A percentile compares a stretch with the other conserved stretches of the same genome.
Evolutionary conservation across 2,113 vertebrate species (phyloP).

Genomic region (Centropus unirufus): DNA sequence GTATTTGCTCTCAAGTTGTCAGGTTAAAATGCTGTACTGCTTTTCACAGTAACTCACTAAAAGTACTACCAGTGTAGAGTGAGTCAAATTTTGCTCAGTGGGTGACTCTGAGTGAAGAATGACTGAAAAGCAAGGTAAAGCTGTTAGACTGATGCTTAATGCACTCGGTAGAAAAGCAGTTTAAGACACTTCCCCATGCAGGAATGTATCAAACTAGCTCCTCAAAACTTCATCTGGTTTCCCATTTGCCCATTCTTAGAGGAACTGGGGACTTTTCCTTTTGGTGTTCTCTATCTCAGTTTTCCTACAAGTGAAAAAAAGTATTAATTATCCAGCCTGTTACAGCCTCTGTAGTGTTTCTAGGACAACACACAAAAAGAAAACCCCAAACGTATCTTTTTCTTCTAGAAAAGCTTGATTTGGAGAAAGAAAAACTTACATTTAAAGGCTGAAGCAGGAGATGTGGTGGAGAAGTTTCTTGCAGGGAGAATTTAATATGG

Average conservation of each 20-base stretch:
- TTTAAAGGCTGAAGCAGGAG: not conserved
- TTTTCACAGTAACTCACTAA: conserved; percentile 45
- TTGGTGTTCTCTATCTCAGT: not conserved
- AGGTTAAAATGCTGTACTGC: conserved; percentile 45
- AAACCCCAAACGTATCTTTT: not conserved
- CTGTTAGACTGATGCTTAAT: conserved; percentile 1
- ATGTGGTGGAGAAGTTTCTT: not conserved
- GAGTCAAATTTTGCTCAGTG: conserved; percentile 51
- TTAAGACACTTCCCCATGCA: not conserved
- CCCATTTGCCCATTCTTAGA: not conserved
- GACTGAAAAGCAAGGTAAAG: conserved; percentile 23
- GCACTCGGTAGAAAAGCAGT: not conserved
- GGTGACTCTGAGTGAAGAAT: conserved; percentile 1
- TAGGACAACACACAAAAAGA: not conserved
- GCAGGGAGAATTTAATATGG: not conserved
- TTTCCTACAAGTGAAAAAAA: not conserved
- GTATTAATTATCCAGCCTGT: not conserved
- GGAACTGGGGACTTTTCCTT: not conserved
- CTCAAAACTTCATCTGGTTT: not conserved
- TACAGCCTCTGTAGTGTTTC: not conserved
- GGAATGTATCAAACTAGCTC: not conserved
- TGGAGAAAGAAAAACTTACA: not conserved
- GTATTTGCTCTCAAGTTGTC: conserved; percentile 26
- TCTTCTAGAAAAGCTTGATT: not conserved
- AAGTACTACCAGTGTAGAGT: not conserved